A percentile compares a stretch with the other conserved stretches of the same genome.
phyloP scores from a whole-genome alignment of 64 coral and sea anemone genomes.

The Stichodactyla helianthus region DNA sequence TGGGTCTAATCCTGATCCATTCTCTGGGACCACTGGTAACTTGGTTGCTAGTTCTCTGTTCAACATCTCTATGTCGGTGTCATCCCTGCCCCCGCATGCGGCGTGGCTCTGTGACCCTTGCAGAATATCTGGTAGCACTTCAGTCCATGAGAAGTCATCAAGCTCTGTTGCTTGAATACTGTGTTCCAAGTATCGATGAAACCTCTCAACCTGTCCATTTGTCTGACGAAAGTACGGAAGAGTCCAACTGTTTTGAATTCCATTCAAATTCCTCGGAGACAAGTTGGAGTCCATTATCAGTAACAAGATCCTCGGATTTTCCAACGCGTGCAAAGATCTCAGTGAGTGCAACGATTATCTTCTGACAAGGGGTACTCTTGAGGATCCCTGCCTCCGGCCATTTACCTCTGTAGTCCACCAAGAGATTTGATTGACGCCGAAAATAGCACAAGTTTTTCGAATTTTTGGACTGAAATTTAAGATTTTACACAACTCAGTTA shows the following conservation, averaged over 20 bases:
- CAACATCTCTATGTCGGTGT: conserved; percentile 33
- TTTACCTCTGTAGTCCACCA: conserved; percentile 30
- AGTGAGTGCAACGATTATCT: no score
- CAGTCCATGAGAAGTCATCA: conserved; percentile 36
- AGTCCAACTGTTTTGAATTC: conserved; percentile 10
- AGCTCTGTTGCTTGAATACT: not conserved
- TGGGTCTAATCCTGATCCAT: no score
- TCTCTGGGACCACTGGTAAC: not conserved
- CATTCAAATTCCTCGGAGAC: conserved; percentile 24
- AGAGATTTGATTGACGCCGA: no score
- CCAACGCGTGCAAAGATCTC: no score
- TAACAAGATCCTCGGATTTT: conserved; percentile 14
- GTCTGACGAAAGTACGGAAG: not conserved
- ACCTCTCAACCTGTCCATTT: no score
- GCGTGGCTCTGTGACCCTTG: conserved; percentile 33
- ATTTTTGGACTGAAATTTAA: no score
- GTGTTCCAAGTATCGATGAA: no score
- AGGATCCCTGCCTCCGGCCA: conserved; percentile 13
- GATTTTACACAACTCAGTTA: no score
- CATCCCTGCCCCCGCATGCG: not conserved
- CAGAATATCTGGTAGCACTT: conserved; percentile 36
- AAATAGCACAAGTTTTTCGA: no score
- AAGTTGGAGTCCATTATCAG: conserved; percentile 26
- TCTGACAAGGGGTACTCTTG: no score
- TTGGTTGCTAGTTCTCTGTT: conserved; percentile 24